Base-by-base conservation (phyloP, 2,888 invertebrate genomes). In the Eremobia ochroleuca region DNA sequence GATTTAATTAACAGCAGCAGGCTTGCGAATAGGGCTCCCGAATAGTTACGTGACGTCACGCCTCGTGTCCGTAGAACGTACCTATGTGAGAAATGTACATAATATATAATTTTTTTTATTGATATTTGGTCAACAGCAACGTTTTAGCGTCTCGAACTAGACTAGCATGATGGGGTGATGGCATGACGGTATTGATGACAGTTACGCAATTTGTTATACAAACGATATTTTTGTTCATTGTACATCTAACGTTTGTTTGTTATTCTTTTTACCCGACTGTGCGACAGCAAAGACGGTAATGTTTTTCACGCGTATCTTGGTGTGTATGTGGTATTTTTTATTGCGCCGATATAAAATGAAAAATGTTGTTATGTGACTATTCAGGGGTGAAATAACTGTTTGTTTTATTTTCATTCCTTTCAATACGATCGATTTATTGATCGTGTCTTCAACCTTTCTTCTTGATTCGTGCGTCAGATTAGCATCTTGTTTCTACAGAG, bases 11-110 rank as follows among this genome's bases (percentile, higher is more conserved):
- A 84, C 84, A 68, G n/a, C 52, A 58, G 34, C 79, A 59, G 58
- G n/a, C 52, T 70, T 55, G 58, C 55, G 37, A 59, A 67, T 66
- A 62, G 61, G 66, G 58, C 40, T 76, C 62, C 49, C 66, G 43
- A 84, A 69, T 70, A 25, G 59, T 82, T 79, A 83, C 80, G 59
- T 82, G 74, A 83, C 82, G 76, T 83, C 84, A 83, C 52, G 62
- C 70, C 76, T 52, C 82, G 69, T 83, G 80, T 21, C 11, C 0
- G 31, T 59, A n/a, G 52, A 69, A 80, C 74, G 79, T 82, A 73
- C 31, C 66, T 66, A 34, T 64, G 40, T 62, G 59, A 34, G 25
- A 59, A 37, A 69, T 65, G 34, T 69, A 59, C 6, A 18, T n/a
- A 25, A 34, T 68, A 40, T 49, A 58, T 25, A 31, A 21, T 52